Conservation (phyloP, 2,888 invertebrate species). For the Phortica okadai region DNA sequence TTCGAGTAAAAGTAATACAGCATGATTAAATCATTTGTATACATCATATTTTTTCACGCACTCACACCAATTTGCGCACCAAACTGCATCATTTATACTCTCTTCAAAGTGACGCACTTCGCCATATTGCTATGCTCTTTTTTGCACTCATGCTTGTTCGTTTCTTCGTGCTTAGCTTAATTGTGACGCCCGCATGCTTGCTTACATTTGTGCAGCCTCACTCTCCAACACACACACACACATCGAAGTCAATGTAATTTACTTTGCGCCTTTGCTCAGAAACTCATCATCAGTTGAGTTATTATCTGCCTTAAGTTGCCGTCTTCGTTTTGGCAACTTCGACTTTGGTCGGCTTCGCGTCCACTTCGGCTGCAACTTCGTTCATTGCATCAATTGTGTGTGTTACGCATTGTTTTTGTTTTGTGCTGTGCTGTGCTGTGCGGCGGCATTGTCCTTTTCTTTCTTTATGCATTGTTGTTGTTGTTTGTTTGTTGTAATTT, state of each 20-base stretch:
- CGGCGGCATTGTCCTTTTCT: conserved; percentile 63
- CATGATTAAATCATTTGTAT: too few species aligned
- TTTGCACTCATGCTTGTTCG: too few species aligned
- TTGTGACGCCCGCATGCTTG: too few species aligned
- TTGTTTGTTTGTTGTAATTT: too few species aligned
- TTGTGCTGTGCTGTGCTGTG: conserved; percentile 34
- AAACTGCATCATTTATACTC: too few species aligned
- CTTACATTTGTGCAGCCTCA: neutral
- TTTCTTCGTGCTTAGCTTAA: too few species aligned
- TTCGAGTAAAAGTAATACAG: too few species aligned
- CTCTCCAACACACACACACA: neutral
- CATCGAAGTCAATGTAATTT: conserved; percentile 12
- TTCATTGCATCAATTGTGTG: conserved; percentile 43
- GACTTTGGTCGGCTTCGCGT: neutral
- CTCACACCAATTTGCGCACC: too few species aligned
- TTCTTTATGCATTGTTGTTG: conserved; percentile 28
- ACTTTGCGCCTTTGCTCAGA: neutral
- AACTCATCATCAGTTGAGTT: neutral
- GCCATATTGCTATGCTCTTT: too few species aligned
- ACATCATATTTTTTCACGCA: too few species aligned
- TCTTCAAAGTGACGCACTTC: too few species aligned
- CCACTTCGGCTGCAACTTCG: neutral
- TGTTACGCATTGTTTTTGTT: conserved; percentile 43
- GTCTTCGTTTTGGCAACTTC: neutral
- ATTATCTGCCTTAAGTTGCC: neutral